A percentile compares a stretch with the other conserved stretches of the same genome.
phyloP scores from a whole-genome alignment of 2,888 invertebrate species.

The Lordiphosa andalusiaca region DNA sequence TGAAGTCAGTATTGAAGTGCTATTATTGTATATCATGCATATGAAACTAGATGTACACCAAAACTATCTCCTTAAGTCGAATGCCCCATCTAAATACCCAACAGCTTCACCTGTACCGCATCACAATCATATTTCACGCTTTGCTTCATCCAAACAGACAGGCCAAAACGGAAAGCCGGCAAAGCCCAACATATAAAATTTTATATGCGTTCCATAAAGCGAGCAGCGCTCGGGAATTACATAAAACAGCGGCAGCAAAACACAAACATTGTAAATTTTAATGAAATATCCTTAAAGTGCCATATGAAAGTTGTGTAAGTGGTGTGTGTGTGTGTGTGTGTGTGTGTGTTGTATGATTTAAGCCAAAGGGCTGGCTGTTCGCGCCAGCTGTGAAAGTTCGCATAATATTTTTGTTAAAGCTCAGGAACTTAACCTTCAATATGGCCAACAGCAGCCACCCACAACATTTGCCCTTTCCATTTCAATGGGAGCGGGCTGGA shows the following conservation, averaged over 20 bases:
- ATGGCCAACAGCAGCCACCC: constrained; percentile 15
- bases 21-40: no score
- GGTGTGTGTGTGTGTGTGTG: neutral
- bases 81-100: constrained; percentile 1
- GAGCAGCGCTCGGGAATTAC: constrained; percentile 34
- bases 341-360: constrained; percentile 31
- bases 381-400: constrained; percentile 48
- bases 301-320: constrained; percentile 29
- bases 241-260: constrained; percentile 5
- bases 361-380: neutral
- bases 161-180: constrained; percentile 32
- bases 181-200: constrained; percentile 40
- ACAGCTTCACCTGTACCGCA: constrained; percentile 32
- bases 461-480: constrained; percentile 39
- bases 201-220: constrained; percentile 53
- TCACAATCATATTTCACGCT: constrained; percentile 72
- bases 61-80: accelerated
- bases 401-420: constrained; percentile 64
- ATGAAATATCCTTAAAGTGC: constrained; percentile 59
- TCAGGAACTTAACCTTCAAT: constrained; percentile 55
- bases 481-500: constrained; percentile 53
- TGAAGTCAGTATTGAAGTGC: no score
- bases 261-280: constrained; percentile 56
- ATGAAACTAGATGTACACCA: neutral
- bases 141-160: constrained; percentile 56